Conservation (phyloP, 2,888 invertebrate species). For the Ametastegia equiseti region DNA sequence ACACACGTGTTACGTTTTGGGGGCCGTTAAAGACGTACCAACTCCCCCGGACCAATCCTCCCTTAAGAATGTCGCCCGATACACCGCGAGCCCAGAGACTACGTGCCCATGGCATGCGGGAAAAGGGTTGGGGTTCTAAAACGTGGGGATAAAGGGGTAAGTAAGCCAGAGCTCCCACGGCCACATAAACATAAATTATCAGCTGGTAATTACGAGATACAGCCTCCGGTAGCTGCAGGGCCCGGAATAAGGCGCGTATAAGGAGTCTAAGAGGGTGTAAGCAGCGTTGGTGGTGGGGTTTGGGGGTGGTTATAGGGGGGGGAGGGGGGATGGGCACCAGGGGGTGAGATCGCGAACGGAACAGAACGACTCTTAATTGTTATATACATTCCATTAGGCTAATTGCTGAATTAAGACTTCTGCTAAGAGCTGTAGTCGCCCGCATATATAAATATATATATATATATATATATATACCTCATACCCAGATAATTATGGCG, state of each 20-base stretch:
- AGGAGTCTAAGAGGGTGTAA: conserved; percentile 63
- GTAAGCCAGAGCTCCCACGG: conserved; percentile 67
- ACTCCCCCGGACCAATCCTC: conserved; percentile 57
- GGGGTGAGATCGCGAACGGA: conserved; percentile 57
- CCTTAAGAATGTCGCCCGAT: conserved; percentile 74
- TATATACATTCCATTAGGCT: conserved; percentile 76
- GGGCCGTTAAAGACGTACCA: conserved; percentile 71
- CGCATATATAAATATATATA: no score
- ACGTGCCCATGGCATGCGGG: conserved; percentile 56
- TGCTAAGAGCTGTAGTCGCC: conserved; percentile 60
- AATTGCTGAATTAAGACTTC: conserved; percentile 76
- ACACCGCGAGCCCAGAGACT: conserved; percentile 66
- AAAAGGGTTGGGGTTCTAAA: conserved; percentile 25
- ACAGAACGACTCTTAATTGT: conserved; percentile 74
- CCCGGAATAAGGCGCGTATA: conserved; percentile 57
- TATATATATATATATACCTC: no score
- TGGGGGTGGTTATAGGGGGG: conserved; percentile 9
- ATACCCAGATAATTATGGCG: conserved; percentile 64
- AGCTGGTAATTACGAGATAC: conserved; percentile 76
- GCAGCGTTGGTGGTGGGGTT: conserved; percentile 51
- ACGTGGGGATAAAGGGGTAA: conserved; percentile 70
- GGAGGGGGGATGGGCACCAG: conserved; percentile 49
- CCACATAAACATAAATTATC: conserved; percentile 76
- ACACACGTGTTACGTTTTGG: conserved; percentile 68
- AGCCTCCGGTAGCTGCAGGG: conserved; percentile 55